Evolutionary conservation across 2,797 vertebrate species (phyloP), one percentile per base, ranked within the genome.

Genomic region (Thalassophryne amazonica): DNA sequence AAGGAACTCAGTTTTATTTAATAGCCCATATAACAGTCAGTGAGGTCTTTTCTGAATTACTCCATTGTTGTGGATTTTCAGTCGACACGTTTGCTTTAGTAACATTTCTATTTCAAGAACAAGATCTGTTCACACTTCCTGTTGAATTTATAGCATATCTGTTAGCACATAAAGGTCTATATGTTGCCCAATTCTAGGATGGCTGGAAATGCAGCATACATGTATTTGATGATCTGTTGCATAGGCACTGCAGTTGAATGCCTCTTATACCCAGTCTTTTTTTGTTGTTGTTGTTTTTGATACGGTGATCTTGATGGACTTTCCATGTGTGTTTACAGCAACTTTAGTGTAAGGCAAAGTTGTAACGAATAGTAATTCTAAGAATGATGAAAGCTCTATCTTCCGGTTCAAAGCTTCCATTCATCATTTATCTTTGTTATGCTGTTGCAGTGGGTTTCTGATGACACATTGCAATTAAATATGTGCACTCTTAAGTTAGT

Each of bases 1-100:
- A 35, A 24, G 20, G 42, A 40, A n/a, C 39, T 27, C 25, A 43
- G 12, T 52, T 28, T 49, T 46, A 50, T 47, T 50, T 49, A 39
- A 37, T 5, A 28, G 19, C 22, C 23, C 16, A 35, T 7, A 38
- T 13, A 34, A 28, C 16, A 29, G 22, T 33, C 12, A 49, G 20
- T 27, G 19, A 7, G 29, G 37, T 39, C 29, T 13, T 21, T 19
- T 33, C 30, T 60, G 51, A 77, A 63, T 65, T 48, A 61, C 68
- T 52, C 52, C 60, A 60, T 24, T 47, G 65, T 50, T 46, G 69
- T 76, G 35, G 36, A 41, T 75, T 58, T 60, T 60, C 71, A 53
- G 63, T 76, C 46, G 68, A 45, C 37, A 22, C 15, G 3, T 45
- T 15, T 52, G 29, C 12, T 35, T 22, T 22, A 27, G 34, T 46